Conservation (phyloP, 2,888 invertebrate species). For the Drosophila melanosoma region DNA sequence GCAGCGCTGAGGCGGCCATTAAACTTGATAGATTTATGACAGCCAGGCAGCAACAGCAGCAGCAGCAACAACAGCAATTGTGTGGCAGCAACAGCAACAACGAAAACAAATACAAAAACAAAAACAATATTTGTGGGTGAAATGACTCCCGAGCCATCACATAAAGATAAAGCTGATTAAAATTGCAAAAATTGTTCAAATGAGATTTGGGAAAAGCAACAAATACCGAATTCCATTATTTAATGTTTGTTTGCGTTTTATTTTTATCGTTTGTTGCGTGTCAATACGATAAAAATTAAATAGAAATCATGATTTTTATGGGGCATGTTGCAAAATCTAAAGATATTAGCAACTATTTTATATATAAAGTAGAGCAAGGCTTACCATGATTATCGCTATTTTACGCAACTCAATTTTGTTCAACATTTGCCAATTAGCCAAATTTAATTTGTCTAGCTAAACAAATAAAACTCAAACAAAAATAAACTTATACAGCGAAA, state of each 20-base stretch:
- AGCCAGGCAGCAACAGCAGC: conserved; percentile 49
- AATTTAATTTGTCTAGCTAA: background rate
- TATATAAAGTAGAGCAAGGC: background rate
- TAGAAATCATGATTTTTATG: conserved; percentile 32
- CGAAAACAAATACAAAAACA: conserved; percentile 12
- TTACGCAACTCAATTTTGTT: background rate
- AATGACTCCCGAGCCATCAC: conserved; percentile 49
- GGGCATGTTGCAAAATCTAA: background rate
- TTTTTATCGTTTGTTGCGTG: conserved; percentile 31
- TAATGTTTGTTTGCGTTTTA: conserved; percentile 1
- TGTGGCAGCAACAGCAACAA: conserved; percentile 35
- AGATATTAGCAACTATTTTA: background rate
- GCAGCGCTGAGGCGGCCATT: conserved; percentile 83
- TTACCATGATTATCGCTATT: background rate
- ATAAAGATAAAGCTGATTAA: conserved; percentile 73
- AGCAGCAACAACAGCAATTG: conserved; percentile 21
- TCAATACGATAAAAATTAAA: conserved; percentile 28
- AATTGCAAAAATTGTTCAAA: conserved; percentile 76
- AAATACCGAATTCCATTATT: conserved; percentile 15
- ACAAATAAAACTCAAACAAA: background rate
- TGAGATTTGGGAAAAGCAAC: conserved; percentile 65
- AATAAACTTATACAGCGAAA: background rate
- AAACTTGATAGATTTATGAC: conserved; percentile 84
- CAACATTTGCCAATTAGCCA: background rate
- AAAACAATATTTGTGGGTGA: conserved; percentile 16